Conservation (phyloP, 2,113 vertebrate species). For the Corythornis madagascariensis region DNA sequence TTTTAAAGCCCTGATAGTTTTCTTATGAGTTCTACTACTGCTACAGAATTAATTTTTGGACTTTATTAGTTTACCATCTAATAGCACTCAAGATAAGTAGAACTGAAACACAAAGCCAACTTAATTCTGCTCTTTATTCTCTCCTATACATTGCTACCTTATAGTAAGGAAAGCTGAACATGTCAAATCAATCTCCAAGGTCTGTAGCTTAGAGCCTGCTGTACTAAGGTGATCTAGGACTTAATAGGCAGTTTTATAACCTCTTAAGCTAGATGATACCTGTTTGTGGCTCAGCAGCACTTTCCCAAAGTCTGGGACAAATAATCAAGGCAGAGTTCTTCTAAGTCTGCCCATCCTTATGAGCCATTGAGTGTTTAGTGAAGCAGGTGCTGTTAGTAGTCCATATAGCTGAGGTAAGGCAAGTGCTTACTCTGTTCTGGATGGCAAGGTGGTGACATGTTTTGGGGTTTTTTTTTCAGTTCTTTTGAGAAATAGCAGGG, state of each 20-base stretch:
- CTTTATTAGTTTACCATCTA: fast-evolving
- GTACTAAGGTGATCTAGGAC: neutral
- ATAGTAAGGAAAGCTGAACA: neutral
- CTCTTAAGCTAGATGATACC: neutral
- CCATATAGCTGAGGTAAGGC: neutral
- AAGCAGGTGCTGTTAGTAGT: neutral
- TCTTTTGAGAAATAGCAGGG: neutral
- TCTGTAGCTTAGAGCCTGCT: neutral
- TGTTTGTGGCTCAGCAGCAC: neutral
- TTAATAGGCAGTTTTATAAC: neutral
- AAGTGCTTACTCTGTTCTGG: neutral
- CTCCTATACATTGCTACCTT: fast-evolving
- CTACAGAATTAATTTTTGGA: fast-evolving
- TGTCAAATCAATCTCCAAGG: neutral
- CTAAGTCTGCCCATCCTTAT: neutral
- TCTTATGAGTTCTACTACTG: fast-evolving
- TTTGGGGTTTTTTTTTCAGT: neutral
- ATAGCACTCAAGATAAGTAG: neutral
- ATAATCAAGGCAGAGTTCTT: neutral
- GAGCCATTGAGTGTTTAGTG: neutral
- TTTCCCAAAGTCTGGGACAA: neutral
- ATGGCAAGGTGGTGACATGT: neutral
- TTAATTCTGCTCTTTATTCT: fast-evolving
- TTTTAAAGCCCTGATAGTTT: neutral
- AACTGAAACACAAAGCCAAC: neutral